Percentiles rank a stretch among this genome's conserved stretches.
Evolutionary conservation across 2,113 vertebrate genomes (phyloP).

Genomic region (Scophthalmus maximus): DNA sequence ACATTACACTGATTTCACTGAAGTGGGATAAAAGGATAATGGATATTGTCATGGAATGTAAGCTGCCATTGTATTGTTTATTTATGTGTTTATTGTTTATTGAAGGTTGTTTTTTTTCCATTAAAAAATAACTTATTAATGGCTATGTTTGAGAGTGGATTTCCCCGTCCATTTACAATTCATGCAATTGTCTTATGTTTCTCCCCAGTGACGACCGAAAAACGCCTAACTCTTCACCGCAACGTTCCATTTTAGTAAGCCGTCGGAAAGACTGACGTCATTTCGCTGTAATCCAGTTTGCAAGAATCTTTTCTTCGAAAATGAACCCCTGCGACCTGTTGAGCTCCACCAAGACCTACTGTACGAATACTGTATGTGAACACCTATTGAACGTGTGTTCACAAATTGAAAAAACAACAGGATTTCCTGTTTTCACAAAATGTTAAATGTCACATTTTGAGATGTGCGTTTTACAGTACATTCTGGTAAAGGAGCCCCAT

Average conservation of each 20-base stretch:
- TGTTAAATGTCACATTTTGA: slow-evolving; percentile 81
- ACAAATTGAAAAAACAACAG: slow-evolving; percentile 72
- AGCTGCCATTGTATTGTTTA: background rate
- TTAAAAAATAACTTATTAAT: background rate
- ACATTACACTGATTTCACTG: background rate
- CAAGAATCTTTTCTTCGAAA: slow-evolving; percentile 69
- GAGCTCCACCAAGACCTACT: slow-evolving; percentile 48
- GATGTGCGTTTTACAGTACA: slow-evolving; percentile 49
- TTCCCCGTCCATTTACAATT: slow-evolving; percentile 61
- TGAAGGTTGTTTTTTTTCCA: slow-evolving; percentile 14
- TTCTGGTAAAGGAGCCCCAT: slow-evolving; percentile 54
- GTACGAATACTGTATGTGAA: slow-evolving; percentile 24
- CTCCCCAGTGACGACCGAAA: slow-evolving; percentile 52
- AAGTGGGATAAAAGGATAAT: background rate
- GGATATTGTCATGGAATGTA: background rate
- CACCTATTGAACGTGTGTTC: slow-evolving; percentile 65
- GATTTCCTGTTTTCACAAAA: slow-evolving; percentile 84
- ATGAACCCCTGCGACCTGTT: slow-evolving; percentile 30
- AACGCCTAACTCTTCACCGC: slow-evolving; percentile 52
- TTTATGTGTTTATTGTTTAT: background rate
- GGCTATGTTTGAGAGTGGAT: slow-evolving; percentile 24
- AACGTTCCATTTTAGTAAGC: slow-evolving; percentile 39
- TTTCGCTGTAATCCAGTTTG: slow-evolving; percentile 69
- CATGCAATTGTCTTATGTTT: slow-evolving; percentile 43
- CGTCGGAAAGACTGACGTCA: slow-evolving; percentile 72